A percentile compares a stretch with the other conserved stretches of the same genome.
phyloP scores from a whole-genome alignment of 2,797 vertebrate species.

The Muscicapa striata region DNA sequence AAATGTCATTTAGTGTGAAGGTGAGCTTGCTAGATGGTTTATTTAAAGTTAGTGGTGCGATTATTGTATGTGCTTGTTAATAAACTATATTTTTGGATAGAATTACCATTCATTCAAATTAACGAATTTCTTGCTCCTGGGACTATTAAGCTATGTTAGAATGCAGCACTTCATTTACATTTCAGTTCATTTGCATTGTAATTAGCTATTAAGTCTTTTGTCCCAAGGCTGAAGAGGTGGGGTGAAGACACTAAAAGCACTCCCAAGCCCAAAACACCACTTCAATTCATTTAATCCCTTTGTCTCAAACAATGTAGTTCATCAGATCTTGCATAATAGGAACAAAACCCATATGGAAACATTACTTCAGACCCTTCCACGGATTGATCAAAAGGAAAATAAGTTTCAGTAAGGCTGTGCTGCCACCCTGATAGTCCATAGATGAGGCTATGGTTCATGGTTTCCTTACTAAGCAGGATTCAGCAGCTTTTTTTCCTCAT shows the following conservation, averaged over 20 bases:
- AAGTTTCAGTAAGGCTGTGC: not conserved
- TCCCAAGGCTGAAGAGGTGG: constrained; percentile 1
- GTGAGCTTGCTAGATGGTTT: constrained; percentile 41
- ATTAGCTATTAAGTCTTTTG: constrained; percentile 9
- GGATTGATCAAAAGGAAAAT: not conserved
- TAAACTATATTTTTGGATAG: constrained; percentile 54
- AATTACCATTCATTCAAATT: not conserved
- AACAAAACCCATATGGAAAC: not conserved
- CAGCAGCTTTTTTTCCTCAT: not conserved
- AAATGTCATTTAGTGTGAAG: constrained; percentile 42
- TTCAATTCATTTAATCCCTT: not conserved
- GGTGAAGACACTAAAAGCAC: not conserved
- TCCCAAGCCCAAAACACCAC: not conserved
- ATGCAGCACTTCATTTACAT: constrained; percentile 23
- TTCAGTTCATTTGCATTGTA: constrained; percentile 8
- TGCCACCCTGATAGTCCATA: not conserved
- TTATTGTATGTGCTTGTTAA: constrained; percentile 51
- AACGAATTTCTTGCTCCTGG: not conserved
- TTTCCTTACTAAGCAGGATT: constrained; percentile 15
- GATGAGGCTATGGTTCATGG: not conserved
- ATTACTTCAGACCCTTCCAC: not conserved
- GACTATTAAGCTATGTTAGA: not conserved
- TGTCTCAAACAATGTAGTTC: constrained; percentile 1
- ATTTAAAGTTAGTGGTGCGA: constrained; percentile 24
- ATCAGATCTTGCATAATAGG: not conserved